Evolutionary conservation across 2,797 vertebrate genomes (phyloP).

Genomic region (Pangasius mekongensis): DNA sequence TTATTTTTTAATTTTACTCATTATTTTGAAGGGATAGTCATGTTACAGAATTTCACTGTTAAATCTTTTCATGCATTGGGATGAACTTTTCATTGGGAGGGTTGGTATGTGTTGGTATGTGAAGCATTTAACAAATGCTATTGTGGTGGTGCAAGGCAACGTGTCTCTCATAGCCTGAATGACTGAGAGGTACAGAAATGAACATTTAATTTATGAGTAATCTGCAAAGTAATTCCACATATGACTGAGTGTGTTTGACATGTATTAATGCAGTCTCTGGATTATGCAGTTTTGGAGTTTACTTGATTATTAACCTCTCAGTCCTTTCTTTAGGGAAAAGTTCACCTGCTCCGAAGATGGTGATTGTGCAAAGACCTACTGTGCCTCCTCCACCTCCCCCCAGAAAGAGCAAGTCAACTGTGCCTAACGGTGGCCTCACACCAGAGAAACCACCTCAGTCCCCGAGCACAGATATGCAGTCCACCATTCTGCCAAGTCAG

Average conservation of each 20-base stretch:
- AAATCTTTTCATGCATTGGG: neutral
- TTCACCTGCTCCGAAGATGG: slow-evolving; percentile 52
- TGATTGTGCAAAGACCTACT: slow-evolving; percentile 10
- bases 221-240: neutral
- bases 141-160: slow-evolving; percentile 51
- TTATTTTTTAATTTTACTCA: neutral
- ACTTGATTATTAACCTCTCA: neutral
- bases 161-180: slow-evolving; percentile 58
- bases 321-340: slow-evolving; percentile 54
- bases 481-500: slow-evolving; percentile 37
- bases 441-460: slow-evolving; percentile 75
- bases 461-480: slow-evolving; percentile 57
- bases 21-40: neutral
- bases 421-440: slow-evolving; percentile 63
- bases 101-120: slow-evolving; percentile 66
- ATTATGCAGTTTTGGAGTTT: neutral
- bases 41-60: neutral
- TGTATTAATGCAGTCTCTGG: neutral
- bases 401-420: slow-evolving; percentile 68
- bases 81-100: slow-evolving; percentile 9
- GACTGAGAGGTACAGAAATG: slow-evolving; percentile 35
- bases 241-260: neutral
- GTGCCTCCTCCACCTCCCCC: slow-evolving; percentile 64
- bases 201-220: slow-evolving; percentile 2
- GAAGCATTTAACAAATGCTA: slow-evolving; percentile 54